Evolutionary conservation across 1,140 invertebrate genomes (phyloP).

Genomic region (Pseudomyrmex dendroicus): DNA sequence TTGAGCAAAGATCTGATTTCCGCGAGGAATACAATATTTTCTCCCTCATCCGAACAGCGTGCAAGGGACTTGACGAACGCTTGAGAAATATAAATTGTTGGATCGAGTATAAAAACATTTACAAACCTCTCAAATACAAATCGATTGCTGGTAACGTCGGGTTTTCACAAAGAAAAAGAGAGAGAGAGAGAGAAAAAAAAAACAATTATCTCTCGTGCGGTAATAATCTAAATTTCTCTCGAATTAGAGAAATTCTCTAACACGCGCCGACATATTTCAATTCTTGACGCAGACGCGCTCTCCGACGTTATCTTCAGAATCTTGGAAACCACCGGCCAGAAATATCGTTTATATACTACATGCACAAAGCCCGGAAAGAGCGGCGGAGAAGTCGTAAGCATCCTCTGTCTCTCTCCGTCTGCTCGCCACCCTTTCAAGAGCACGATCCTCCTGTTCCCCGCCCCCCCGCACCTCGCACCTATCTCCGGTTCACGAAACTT

Average conservation of each 20-base stretch:
- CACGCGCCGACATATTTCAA: constrained; percentile 44
- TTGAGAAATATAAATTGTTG: neutral
- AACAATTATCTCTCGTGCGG: too few relatives aligned
- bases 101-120: neutral
- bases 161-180: too few relatives aligned
- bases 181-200: too few relatives aligned
- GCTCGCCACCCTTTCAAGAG: constrained; percentile 27
- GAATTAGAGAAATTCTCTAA: neutral
- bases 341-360: constrained; percentile 59
- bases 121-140: neutral
- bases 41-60: neutral
- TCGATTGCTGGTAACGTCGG: neutral
- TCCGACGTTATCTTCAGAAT: constrained; percentile 51
- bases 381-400: constrained; percentile 29
- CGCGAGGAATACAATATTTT: neutral
- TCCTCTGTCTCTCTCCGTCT: neutral
- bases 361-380: constrained; percentile 16
- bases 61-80: neutral
- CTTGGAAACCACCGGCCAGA: constrained; percentile 56
- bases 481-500: constrained; percentile 72
- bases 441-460: neutral
- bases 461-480: constrained; percentile 17
- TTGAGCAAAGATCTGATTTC: constrained; percentile 5
- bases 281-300: constrained; percentile 51
- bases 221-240: neutral